phyloP scores from a whole-genome alignment of 2,888 invertebrate genomes.

The Arge pagana region DNA sequence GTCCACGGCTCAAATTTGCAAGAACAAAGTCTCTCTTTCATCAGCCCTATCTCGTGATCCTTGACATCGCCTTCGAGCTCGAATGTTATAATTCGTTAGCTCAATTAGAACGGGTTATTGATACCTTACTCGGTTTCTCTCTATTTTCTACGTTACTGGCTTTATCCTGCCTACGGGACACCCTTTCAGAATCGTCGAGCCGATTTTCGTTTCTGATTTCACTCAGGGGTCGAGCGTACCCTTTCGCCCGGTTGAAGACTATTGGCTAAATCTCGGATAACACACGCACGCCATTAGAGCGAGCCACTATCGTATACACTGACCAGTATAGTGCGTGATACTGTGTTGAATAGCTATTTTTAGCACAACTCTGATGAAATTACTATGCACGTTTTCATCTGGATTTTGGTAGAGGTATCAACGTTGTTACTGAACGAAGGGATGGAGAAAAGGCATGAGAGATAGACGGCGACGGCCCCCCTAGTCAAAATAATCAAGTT shows the following conservation, averaged over 20 bases:
- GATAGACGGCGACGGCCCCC: too few species aligned
- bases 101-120: constrained; percentile 20
- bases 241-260: constrained; percentile 30
- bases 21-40: too few species aligned
- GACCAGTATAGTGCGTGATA: constrained; percentile 45
- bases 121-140: constrained; percentile 14
- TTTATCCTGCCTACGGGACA: neutral
- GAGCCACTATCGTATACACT: constrained; percentile 49
- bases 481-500: too few species aligned
- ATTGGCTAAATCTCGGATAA: constrained; percentile 56
- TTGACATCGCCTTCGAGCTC: too few species aligned
- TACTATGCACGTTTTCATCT: too few species aligned
- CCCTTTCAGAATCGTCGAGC: constrained; percentile 20
- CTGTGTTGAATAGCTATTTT: constrained; percentile 51
- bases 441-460: too few species aligned
- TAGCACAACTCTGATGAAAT: constrained; percentile 6
- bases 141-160: neutral
- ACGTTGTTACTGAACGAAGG: too few species aligned
- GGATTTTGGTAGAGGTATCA: too few species aligned
- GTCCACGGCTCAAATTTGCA: too few species aligned
- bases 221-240: constrained; percentile 28
- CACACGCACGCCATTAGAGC: constrained; percentile 56
- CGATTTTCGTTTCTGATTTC: constrained; percentile 21
- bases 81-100: constrained; percentile 3
- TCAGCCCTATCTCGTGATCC: too few species aligned